Evolutionary conservation across 2,888 invertebrate species (phyloP), one percentile per base, ranked within the genome.

Genomic region (Noctua comes): DNA sequence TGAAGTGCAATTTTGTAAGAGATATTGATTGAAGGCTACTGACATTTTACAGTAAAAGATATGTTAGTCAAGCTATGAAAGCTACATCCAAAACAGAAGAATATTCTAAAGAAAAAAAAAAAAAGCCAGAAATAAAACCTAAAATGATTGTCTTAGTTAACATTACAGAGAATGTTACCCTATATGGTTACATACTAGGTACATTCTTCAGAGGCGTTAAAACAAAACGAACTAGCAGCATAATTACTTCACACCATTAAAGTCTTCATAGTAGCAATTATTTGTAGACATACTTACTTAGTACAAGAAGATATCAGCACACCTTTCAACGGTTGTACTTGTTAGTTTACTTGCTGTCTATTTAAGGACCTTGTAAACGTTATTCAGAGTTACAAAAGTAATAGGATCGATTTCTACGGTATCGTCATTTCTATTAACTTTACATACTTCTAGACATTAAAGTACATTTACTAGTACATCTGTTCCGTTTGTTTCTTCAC

Each of bases 211-310:
- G 0, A 36, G 8, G 1, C 6, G 16, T 57, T 43, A 7, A 79
- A 31, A 69, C n/a, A 40, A 73, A 48, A 73, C 3, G 8, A 31
- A 62, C 21, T 21, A 57, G 71, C 16, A 70, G 43, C 27, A 51
- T 80, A 84, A 76, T 64, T 59, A 68, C 54, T 71, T 76, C 57
- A 65, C 70, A 64, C 51, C 62, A 73, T 80, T 16, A 68, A 80
- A 76, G 62, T n/a, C 21, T 64, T 54, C 16, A 76, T 57, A 59
- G 16, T n/a, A 7, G 64, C 21, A 79, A 84, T 80, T 73, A 84
- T 71, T 84, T 76, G 13, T n/a, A 70, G 54, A 65, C 27, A 73
- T 16, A 27, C 18, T 7, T 46, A 77, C 7, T 68, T 68, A 59
- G n/a, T 18, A 72, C 57, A 68, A 64, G 27, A 36, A 68, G 36